Evolutionary conservation across 2,888 invertebrate species (phyloP).

Genomic region (Lasioglossum marginatum): DNA sequence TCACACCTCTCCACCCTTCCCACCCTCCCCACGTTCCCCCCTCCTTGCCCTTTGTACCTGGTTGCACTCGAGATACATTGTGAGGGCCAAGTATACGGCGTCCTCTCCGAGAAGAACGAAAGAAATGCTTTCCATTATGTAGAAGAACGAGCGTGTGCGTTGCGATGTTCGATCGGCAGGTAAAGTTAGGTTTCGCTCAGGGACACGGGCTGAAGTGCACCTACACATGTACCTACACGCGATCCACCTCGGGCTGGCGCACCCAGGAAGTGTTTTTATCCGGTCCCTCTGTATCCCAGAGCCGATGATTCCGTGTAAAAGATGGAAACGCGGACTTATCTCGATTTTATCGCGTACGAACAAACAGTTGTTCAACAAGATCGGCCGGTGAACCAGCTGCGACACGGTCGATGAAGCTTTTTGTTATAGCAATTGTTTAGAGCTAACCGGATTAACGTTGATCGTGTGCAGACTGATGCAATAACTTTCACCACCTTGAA

Average conservation of each 20-base stretch:
- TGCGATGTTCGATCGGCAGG: constrained; percentile 36
- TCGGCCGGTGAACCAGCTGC: neutral
- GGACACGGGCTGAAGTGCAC: neutral
- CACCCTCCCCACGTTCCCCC: too few species aligned
- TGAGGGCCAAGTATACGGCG: constrained; percentile 41
- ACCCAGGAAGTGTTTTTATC: constrained; percentile 73
- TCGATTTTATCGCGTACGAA: constrained; percentile 54
- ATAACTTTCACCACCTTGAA: too few species aligned
- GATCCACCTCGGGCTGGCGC: constrained; percentile 54
- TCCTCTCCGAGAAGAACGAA: constrained; percentile 42
- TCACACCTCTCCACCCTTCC: neutral
- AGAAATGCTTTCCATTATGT: constrained; percentile 61
- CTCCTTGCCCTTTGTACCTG: constrained; percentile 44
- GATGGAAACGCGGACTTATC: constrained; percentile 67
- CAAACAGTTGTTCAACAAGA: constrained; percentile 43
- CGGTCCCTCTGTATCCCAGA: constrained; percentile 60
- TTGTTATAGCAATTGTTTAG: neutral
- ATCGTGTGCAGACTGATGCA: too few species aligned
- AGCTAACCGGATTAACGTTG: too few species aligned
- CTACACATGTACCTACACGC: constrained; percentile 23
- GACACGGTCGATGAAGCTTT: neutral
- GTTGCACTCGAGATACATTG: constrained; percentile 58
- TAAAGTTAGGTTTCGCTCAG: constrained; percentile 44
- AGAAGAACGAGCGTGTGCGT: constrained; percentile 23
- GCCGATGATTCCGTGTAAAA: constrained; percentile 57